Evolutionary conservation across 2,797 vertebrate genomes (phyloP).

Genomic region (Oreortyx pictus): DNA sequence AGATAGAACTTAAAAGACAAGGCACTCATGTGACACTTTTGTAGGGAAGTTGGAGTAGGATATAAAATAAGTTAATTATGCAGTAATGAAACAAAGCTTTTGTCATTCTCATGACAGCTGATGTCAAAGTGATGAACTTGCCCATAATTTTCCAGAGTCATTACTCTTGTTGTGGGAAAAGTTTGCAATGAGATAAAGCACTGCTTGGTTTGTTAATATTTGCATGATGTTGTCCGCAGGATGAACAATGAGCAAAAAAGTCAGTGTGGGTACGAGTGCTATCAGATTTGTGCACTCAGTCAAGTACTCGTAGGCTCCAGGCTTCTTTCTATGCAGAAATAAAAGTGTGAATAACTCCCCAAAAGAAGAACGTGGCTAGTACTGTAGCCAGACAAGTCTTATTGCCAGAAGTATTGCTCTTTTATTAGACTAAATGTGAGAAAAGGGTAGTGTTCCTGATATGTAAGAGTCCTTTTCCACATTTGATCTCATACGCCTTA

Average conservation of each 20-base stretch:
- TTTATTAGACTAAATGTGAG: background rate
- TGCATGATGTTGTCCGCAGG: background rate
- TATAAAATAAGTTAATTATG: background rate
- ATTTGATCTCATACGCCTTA: background rate
- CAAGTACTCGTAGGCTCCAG: background rate
- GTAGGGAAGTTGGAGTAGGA: background rate
- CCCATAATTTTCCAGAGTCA: constrained; percentile 5
- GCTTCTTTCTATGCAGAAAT: background rate
- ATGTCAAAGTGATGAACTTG: background rate
- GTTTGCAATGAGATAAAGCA: background rate
- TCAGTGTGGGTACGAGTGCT: fast-evolving
- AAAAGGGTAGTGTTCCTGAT: background rate
- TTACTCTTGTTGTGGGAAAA: background rate
- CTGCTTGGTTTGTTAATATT: background rate
- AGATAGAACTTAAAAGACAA: background rate
- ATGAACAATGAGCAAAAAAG: background rate
- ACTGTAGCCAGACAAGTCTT: background rate
- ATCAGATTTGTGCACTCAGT: background rate
- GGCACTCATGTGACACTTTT: background rate
- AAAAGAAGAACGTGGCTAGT: background rate
- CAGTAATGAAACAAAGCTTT: background rate
- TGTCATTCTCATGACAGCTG: background rate
- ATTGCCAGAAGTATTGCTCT: background rate
- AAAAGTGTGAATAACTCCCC: background rate
- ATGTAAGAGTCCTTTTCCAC: background rate